Evolutionary conservation across 2,888 invertebrate genomes (phyloP), one percentile per base, ranked within the genome.

Genomic region (Holacanthella duospinosa): DNA sequence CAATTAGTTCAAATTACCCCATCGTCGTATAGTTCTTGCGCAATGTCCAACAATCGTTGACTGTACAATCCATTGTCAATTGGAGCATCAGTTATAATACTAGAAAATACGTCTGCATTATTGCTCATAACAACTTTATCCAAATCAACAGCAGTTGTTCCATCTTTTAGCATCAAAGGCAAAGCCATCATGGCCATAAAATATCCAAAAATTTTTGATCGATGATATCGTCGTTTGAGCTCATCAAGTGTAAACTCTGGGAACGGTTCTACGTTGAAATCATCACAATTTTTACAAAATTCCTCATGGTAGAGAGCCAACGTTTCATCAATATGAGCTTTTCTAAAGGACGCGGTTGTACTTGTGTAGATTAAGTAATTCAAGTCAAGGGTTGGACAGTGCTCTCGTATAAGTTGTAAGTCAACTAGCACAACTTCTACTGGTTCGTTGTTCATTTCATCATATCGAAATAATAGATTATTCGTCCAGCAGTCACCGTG

Each of bases 231-330:
- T 16, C 59, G 55, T 43, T 63, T 43, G 9, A 63, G 2, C 24
- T 53, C 59, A 19, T 25, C 24, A 12, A 63, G 26, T 2, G 19
- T 29, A 28, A 59, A 63, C 1, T 44, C 59, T 4, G 55, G 59
- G 16, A 55, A 43, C 16, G 36, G 59, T 6, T 25, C 21, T 1
- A 60, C 56, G 1, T 54, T 24, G 19, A 64, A 29, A 1, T 48
- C 19, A 3, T 55, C 25, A 44, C 63, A 63, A 44, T 59, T 24
- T 24, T 29, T n/a, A 21, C 24, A 24, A 29, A 75, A 71, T 16
- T 68, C 57, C 27, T 65, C 57, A 60, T 73, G 71, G 65, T 75
- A 75, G n/a, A 65, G 63, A 19, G 66, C 53, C 55, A 75, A 67
- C 12, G 74, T 66, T 1, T 69, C 68, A 44, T 74, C 69, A 44